Conservation (phyloP, 1,140 invertebrate species). For the Agrypnia vestita region DNA sequence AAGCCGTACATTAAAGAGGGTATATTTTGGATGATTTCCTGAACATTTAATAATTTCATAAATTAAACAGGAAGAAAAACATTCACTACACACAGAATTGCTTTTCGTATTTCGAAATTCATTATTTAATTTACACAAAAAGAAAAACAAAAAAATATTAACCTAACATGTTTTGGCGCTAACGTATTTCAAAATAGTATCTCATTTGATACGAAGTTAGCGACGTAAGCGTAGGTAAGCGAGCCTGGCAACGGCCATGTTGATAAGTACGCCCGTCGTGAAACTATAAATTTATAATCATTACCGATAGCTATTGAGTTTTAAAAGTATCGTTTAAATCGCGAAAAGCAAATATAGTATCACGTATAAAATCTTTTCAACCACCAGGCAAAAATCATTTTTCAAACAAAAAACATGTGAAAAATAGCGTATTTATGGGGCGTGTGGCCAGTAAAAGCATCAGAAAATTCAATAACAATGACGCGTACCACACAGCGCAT, state of each 20-base stretch:
- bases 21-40: conserved; percentile 42
- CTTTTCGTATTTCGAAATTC: background rate
- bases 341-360: background rate
- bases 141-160: background rate
- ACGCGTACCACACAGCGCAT: background rate
- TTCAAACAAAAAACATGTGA: background rate
- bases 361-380: background rate
- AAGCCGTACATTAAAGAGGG: conserved; percentile 11
- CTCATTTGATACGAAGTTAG: conserved; percentile 47
- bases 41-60: conserved; percentile 37
- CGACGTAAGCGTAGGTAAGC: conserved; percentile 50
- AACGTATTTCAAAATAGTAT: conserved; percentile 51
- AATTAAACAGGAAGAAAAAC: conserved; percentile 41
- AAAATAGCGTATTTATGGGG: background rate
- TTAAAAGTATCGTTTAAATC: background rate
- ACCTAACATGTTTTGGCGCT: conserved; percentile 36
- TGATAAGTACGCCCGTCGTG: conserved; percentile 26
- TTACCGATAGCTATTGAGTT: background rate
- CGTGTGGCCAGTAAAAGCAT: conserved; percentile 23
- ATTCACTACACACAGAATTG: conserved; percentile 7
- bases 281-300: background rate
- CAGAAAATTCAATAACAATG: conserved; percentile 39
- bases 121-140: background rate
- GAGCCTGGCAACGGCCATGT: conserved; percentile 37
- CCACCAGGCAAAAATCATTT: background rate